Conservation (phyloP, 2,113 vertebrate species). For the Tragelaphus strepsiceros region DNA sequence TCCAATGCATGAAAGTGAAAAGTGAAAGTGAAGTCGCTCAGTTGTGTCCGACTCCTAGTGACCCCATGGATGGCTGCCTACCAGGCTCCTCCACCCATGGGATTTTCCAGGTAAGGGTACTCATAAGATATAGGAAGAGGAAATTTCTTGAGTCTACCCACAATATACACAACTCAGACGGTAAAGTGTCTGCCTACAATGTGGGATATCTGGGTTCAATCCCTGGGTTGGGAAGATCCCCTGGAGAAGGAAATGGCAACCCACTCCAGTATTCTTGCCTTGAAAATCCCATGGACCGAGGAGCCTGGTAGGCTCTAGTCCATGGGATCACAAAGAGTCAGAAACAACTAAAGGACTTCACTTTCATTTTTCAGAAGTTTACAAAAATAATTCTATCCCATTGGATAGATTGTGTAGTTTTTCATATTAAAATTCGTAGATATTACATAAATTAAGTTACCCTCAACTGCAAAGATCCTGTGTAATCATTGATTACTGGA, state of each 20-base stretch:
- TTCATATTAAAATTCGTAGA: not conserved
- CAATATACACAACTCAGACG: no score
- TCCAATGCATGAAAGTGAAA: no score
- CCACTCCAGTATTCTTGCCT: not conserved
- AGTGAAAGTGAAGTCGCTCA: no score
- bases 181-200: no score
- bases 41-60: no score
- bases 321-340: not conserved
- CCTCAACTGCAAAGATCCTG: not conserved
- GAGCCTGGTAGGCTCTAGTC: not conserved
- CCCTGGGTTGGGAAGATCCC: no score
- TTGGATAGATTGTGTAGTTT: not conserved
- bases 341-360: not conserved
- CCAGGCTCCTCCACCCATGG: no score
- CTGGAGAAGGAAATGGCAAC: no score
- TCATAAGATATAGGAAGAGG: not conserved
- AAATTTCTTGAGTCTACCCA: not conserved
- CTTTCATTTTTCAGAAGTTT: not conserved
- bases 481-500: not conserved
- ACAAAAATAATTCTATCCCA: not conserved
- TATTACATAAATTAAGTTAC: not conserved
- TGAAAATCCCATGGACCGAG: not conserved
- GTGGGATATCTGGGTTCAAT: no score
- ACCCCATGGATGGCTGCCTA: no score
- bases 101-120: no score